Percentiles rank a stretch among this genome's conserved stretches.
Evolutionary conservation across 2,888 invertebrate species (phyloP).

Genomic region (Physocephala rufipes): DNA sequence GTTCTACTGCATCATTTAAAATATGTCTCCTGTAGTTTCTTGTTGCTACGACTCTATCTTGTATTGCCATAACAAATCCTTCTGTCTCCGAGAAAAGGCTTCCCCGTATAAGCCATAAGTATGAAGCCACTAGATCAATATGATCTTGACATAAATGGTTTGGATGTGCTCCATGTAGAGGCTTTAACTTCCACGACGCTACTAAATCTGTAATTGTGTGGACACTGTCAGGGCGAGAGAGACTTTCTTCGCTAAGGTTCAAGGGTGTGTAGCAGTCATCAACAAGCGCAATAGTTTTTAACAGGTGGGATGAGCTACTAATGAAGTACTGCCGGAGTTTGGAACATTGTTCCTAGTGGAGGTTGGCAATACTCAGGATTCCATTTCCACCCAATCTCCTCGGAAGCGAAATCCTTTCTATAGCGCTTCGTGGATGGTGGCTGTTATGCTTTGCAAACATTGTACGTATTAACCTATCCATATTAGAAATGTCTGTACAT

Average conservation of each 20-base stretch:
- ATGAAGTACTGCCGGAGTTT: background rate
- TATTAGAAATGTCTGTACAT: background rate
- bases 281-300: background rate
- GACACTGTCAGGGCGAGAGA: background rate
- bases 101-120: background rate
- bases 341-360: background rate
- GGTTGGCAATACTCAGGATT: background rate
- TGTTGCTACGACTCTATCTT: background rate
- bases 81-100: background rate
- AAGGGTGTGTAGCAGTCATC: background rate
- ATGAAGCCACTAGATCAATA: background rate
- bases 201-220: background rate
- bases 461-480: background rate
- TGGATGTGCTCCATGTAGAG: background rate
- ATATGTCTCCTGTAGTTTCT: background rate
- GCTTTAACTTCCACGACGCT: background rate
- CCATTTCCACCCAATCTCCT: background rate
- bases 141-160: background rate
- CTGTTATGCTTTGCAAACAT: background rate
- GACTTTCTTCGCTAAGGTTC: background rate
- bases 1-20: no score
- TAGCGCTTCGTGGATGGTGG: background rate
- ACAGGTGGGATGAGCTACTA: background rate
- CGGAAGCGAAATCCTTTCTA: background rate
- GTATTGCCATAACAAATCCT: background rate